Evolutionary conservation across 1,140 invertebrate species (phyloP).

Genomic region (Heliconius hewitsoni): DNA sequence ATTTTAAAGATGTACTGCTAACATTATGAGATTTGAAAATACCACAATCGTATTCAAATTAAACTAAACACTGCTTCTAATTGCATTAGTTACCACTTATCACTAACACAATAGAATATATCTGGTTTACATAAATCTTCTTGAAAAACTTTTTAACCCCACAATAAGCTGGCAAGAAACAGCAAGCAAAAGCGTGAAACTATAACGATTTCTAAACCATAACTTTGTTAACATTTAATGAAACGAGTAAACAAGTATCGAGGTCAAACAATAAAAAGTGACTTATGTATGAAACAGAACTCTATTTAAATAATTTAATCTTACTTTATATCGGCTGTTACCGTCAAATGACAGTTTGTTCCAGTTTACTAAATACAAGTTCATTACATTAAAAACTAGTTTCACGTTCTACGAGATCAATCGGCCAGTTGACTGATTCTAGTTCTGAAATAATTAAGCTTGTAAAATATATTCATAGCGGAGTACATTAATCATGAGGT

Average conservation of each 20-base stretch:
- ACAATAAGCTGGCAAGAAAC: neutral
- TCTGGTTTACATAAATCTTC: no score
- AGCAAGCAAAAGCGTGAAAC: neutral
- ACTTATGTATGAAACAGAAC: conserved; percentile 24
- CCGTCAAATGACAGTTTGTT: conserved; percentile 27
- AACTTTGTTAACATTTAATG: neutral
- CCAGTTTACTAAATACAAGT: conserved; percentile 32
- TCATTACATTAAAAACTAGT: conserved; percentile 30
- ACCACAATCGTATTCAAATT: no score
- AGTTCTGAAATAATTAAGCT: conserved; percentile 24
- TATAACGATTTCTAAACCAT: neutral
- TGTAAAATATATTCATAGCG: neutral
- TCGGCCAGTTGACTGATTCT: conserved; percentile 19
- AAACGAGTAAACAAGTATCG: conserved; percentile 6
- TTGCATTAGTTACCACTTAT: no score
- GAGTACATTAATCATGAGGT: neutral
- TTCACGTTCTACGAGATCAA: conserved; percentile 22
- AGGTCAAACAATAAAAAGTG: conserved; percentile 1
- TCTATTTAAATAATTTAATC: conserved; percentile 31
- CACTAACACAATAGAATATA: no score
- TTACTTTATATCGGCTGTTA: conserved; percentile 18
- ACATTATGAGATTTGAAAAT: no score
- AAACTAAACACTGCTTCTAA: no score
- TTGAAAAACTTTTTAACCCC: no score
- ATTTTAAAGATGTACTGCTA: no score